phyloP scores from a whole-genome alignment of 2,113 vertebrate species.

The Loxodonta africana region DNA sequence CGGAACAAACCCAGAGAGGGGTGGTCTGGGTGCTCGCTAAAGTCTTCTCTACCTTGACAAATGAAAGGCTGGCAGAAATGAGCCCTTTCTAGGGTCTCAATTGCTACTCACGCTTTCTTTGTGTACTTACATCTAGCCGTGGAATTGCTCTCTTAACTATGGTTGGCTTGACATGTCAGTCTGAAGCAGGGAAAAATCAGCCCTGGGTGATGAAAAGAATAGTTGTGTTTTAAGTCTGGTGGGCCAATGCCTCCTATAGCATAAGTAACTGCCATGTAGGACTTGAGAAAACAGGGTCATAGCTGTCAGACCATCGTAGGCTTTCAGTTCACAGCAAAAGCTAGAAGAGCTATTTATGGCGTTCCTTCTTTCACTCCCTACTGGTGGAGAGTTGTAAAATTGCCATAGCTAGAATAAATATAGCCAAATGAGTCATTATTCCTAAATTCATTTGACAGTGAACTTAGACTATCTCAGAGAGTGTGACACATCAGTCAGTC shows the following conservation, averaged over 20 bases:
- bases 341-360: slow-evolving; percentile 38
- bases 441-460: neutral
- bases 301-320: neutral
- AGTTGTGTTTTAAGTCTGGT: neutral
- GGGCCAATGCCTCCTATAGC: neutral
- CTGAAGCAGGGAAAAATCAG: neutral
- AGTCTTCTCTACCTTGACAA: neutral
- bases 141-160: neutral
- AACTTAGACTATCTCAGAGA: neutral
- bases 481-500: no score
- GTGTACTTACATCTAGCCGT: neutral
- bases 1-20: neutral
- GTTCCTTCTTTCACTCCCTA: neutral
- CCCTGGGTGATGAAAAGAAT: neutral
- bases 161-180: neutral
- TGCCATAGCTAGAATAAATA: neutral
- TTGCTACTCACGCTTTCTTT: neutral
- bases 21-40: neutral
- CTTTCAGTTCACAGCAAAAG: neutral
- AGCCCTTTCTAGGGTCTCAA: neutral
- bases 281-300: neutral
- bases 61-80: neutral
- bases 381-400: neutral
- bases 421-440: neutral
- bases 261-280: neutral